Evolutionary conservation across 2,888 invertebrate species (phyloP).

Genomic region (Isoperla grammatica): DNA sequence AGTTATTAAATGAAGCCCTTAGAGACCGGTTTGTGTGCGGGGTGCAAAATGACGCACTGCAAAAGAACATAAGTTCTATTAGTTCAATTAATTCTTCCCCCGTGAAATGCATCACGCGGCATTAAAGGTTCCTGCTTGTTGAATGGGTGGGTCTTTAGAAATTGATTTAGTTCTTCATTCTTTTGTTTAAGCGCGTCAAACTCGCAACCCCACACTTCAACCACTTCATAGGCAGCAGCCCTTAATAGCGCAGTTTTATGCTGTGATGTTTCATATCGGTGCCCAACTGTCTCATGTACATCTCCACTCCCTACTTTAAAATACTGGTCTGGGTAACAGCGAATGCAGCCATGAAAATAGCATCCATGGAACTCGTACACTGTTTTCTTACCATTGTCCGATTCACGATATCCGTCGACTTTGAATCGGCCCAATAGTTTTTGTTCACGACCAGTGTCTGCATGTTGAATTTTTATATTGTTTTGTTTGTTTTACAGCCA

Average conservation of each 20-base stretch:
- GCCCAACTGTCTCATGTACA: neutral
- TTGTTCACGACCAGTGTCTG: constrained; percentile 25
- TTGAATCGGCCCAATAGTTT: constrained; percentile 19
- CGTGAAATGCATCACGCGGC: constrained; percentile 34
- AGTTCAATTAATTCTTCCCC: constrained; percentile 34
- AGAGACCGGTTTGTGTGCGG: too few relatives aligned
- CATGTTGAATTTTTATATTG: constrained; percentile 1
- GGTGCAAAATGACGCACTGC: too few relatives aligned
- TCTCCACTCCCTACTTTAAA: too few relatives aligned
- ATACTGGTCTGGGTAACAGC: neutral
- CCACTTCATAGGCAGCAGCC: constrained; percentile 16
- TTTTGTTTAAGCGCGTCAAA: neutral
- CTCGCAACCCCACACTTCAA: constrained; percentile 25
- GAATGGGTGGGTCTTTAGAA: neutral
- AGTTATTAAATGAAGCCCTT: too few relatives aligned
- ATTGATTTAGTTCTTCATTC: neutral
- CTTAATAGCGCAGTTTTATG: neutral
- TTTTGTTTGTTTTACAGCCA: neutral
- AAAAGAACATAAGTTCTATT: constrained; percentile 30
- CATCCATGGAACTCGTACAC: constrained; percentile 17
- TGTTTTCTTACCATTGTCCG: too few relatives aligned
- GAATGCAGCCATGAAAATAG: constrained; percentile 18
- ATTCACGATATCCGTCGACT: constrained; percentile 27
- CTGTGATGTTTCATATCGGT: neutral
- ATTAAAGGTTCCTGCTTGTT: constrained; percentile 6